Evolutionary conservation across 2,113 vertebrate species (phyloP).

Genomic region (Sminthopsis crassicaudata): DNA sequence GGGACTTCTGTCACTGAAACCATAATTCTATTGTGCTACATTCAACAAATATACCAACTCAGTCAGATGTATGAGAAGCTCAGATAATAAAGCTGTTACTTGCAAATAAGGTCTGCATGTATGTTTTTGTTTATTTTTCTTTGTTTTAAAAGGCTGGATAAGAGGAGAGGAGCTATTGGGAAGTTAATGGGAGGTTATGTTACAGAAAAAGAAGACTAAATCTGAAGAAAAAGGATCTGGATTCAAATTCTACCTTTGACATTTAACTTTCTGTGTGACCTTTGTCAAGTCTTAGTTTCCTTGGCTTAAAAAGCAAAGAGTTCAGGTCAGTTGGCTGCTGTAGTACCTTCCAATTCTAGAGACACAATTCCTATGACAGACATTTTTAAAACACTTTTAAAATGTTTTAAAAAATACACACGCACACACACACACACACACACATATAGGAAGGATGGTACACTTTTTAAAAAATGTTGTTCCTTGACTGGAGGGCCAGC

Average conservation of each 20-base stretch:
- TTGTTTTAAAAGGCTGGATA: background rate
- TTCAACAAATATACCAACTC: background rate
- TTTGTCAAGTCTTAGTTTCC: background rate
- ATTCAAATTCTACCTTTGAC: background rate
- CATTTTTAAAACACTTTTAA: background rate
- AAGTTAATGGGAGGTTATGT: background rate
- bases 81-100: background rate
- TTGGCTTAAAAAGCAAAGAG: background rate
- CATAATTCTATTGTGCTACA: background rate
- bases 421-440: background rate
- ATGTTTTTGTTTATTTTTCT: background rate
- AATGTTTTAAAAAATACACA: background rate
- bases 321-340: background rate
- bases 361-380: background rate
- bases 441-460: background rate
- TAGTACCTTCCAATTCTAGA: background rate
- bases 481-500: background rate
- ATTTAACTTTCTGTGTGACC: background rate
- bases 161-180: too few relatives aligned
- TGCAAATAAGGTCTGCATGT: background rate
- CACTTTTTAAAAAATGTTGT: background rate
- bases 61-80: background rate
- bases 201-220: background rate
- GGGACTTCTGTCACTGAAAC: background rate
- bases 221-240: background rate